phyloP scores from a whole-genome alignment of 2,113 vertebrate genomes.

The Microcebus lehilahytsara region DNA sequence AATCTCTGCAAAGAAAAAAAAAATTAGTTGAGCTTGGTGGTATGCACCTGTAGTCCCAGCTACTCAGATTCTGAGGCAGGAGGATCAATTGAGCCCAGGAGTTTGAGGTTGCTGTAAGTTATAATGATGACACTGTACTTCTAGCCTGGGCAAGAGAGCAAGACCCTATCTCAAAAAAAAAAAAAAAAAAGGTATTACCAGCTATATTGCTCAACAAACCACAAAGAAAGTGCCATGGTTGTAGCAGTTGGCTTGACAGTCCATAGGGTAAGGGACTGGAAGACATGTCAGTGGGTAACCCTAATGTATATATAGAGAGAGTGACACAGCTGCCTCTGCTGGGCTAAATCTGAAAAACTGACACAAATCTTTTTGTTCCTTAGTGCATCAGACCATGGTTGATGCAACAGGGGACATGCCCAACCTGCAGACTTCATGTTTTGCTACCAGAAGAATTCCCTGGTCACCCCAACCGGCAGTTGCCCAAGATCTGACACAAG shows the following conservation, averaged over 20 bases:
- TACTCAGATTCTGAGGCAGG: no score
- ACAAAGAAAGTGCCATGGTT: background rate
- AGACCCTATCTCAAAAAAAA: no score
- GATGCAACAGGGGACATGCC: conserved; percentile 77
- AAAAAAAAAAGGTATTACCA: background rate
- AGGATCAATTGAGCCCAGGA: no score
- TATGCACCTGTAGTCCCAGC: no score
- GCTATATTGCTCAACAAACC: background rate
- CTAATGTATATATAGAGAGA: background rate
- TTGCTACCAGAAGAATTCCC: conserved; percentile 76
- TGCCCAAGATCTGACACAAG: conserved; percentile 63
- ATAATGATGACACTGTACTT: no score
- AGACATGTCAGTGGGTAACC: background rate
- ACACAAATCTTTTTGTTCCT: conserved; percentile 51
- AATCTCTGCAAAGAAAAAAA: no score
- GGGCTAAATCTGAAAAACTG: conserved; percentile 39
- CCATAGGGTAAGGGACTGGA: background rate
- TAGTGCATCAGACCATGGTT: conserved; percentile 79
- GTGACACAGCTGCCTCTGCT: background rate
- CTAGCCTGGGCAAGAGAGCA: no score
- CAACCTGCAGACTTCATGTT: conserved; percentile 78
- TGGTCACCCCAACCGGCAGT: conserved; percentile 50
- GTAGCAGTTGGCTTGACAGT: background rate
- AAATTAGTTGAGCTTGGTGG: no score
- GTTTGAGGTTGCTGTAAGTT: no score